Evolutionary conservation across 2,797 vertebrate genomes (phyloP).

Genomic region (Columba guinea): DNA sequence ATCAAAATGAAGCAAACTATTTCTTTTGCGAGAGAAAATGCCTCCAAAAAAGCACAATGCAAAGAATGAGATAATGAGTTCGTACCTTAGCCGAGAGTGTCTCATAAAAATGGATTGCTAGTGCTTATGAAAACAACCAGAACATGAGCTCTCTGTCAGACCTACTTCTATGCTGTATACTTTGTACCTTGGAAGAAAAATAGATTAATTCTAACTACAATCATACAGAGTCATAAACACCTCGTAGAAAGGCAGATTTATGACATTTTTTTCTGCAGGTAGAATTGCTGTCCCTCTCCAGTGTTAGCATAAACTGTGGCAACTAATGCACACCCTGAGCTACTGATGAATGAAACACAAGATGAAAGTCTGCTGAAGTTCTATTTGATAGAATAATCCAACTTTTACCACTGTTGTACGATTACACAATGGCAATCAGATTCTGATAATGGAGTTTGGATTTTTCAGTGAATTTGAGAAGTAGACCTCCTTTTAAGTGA

Average conservation of each 20-base stretch:
- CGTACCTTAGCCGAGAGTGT: neutral
- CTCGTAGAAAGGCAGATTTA: neutral
- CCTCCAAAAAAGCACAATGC: neutral
- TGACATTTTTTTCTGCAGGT: neutral
- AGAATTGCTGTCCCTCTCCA: neutral
- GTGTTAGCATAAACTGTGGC: neutral
- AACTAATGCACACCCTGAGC: neutral
- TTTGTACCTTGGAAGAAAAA: neutral
- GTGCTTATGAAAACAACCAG: neutral
- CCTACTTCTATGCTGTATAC: neutral
- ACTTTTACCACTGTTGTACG: neutral
- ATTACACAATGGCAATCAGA: neutral
- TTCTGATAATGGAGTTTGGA: neutral
- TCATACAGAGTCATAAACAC: neutral
- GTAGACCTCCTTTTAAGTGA: slow-evolving; percentile 9
- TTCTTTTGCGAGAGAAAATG: neutral
- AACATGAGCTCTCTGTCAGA: neutral
- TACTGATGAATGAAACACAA: neutral
- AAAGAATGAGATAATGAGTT: neutral
- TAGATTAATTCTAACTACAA: neutral
- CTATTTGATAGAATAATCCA: neutral
- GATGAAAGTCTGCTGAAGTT: neutral
- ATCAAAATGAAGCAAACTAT: neutral
- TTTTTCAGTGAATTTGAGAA: neutral
- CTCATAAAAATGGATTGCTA: neutral